Base-by-base conservation (phyloP, 2,797 vertebrate species). In the Malacoraja senta region DNA sequence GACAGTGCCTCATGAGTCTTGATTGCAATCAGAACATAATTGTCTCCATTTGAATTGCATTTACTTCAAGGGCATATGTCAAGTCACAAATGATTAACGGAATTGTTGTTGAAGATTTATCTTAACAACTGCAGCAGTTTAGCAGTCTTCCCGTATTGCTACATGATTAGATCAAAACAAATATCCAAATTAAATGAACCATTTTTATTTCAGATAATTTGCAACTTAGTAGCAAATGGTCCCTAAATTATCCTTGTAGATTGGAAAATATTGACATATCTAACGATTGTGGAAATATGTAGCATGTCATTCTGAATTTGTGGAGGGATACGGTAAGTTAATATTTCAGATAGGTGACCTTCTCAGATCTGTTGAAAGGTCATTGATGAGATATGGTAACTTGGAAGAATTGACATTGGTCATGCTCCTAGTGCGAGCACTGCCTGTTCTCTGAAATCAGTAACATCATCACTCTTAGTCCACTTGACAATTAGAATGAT, bases 51-150 rank as follows among this genome's bases (percentile, higher is more conserved):
- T 74, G 35, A 53, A 44, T 74, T 58, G 9, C 1, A 8, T 53
- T 92, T 53, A 76, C 26, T 92, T 76, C 24, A 92, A 88, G 35
- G 71, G 35, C 71, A 74, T n/a, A 76, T 76, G 74, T 38, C 68
- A 88, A n/a, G 2, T 88, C 61, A 88, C 19, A 19, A 88, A 32
- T 65, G 61, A 17, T 88, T 88, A 88, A 65, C 17, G 10, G 15
- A 88, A 35, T 88, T 35, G 0, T 65, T 15, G 29, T n/a, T 65
- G 84, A 65, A 21, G 61, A 4, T 84, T 21, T 65, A 35, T n/a
- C 63, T 88, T 63, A 35, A 88, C 17, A 88, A 35, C 35, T 88
- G 61, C 58, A 35, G 65, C 68, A 91, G 19, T 74, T 91, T 53
- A 74, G 53, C 10, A 74, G 10, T 38, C 3, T 44, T 91, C 90